Percentiles rank a stretch among this genome's conserved stretches.
Evolutionary conservation across 92 coral and sea anemone genomes (phyloP).

Genomic region (Porites lobata): DNA sequence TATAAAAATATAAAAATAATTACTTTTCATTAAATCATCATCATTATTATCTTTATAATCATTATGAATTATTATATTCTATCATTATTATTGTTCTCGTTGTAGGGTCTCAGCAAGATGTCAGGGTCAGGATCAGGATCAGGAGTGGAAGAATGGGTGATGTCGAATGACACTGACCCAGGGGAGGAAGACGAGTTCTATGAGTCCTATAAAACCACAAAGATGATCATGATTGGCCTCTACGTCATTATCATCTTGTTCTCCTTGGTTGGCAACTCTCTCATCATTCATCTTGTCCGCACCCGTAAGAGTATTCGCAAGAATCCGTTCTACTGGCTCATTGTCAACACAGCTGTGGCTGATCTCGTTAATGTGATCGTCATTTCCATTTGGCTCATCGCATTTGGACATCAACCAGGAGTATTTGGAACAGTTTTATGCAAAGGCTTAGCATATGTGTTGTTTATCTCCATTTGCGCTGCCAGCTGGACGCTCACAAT

Average conservation of each 20-base stretch:
- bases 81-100: too few species aligned
- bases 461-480: background rate
- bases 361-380: background rate
- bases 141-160: too few species aligned
- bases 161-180: too few species aligned
- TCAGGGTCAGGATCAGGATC: too few species aligned
- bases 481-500: background rate
- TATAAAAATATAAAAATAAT: too few species aligned
- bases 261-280: slow-evolving; percentile 21
- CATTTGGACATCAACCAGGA: background rate
- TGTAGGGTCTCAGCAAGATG: too few species aligned
- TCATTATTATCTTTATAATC: too few species aligned
- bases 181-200: background rate
- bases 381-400: background rate
- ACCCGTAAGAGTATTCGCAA: slow-evolving; percentile 20
- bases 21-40: too few species aligned
- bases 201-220: background rate
- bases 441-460: background rate
- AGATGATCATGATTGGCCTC: background rate
- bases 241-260: slow-evolving; percentile 19
- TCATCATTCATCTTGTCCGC: slow-evolving; percentile 48
- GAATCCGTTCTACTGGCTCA: background rate
- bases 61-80: too few species aligned
- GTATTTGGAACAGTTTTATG: background rate
- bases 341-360: background rate